Conservation (phyloP, 2,888 invertebrate species). For the Xanthorhoe designata region DNA sequence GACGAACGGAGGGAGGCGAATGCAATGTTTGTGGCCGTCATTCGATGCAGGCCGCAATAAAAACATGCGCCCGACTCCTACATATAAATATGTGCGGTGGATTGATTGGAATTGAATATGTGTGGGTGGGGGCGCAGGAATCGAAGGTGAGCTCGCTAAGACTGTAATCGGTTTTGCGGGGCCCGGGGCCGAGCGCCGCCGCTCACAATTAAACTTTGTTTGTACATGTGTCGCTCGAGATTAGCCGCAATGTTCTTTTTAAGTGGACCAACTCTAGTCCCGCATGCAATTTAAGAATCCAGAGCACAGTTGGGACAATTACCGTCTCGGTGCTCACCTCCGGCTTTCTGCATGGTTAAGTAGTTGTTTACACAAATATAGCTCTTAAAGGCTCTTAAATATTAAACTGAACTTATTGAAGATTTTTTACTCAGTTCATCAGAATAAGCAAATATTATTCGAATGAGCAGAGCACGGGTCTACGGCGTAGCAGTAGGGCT, state of each 20-base stretch:
- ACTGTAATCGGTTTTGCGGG: slow-evolving; percentile 84
- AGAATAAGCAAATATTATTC: background rate
- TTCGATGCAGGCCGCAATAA: slow-evolving; percentile 84
- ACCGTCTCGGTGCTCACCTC: slow-evolving; percentile 41
- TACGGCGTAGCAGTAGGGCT: slow-evolving; percentile 28
- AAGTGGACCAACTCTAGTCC: slow-evolving; percentile 78
- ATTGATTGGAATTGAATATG: slow-evolving; percentile 86
- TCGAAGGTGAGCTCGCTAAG: slow-evolving; percentile 84
- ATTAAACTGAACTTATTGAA: background rate
- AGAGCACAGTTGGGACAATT: slow-evolving; percentile 71
- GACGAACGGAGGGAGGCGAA: slow-evolving; percentile 75
- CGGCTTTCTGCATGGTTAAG: slow-evolving; percentile 20
- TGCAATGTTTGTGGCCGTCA: slow-evolving; percentile 84
- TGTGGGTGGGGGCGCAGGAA: slow-evolving; percentile 72
- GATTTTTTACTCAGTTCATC: background rate
- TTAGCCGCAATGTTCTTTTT: slow-evolving; percentile 84
- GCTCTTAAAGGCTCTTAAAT: background rate
- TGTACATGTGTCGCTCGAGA: slow-evolving; percentile 84
- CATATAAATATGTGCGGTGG: slow-evolving; percentile 81
- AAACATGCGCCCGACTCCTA: slow-evolving; percentile 77
- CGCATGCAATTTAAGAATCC: slow-evolving; percentile 81
- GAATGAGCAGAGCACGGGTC: background rate
- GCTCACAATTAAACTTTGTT: slow-evolving; percentile 85
- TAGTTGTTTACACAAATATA: background rate
- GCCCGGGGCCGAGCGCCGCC: slow-evolving; percentile 61